phyloP scores from a whole-genome alignment of 2,888 invertebrate species.

The Orchestes rusci region DNA sequence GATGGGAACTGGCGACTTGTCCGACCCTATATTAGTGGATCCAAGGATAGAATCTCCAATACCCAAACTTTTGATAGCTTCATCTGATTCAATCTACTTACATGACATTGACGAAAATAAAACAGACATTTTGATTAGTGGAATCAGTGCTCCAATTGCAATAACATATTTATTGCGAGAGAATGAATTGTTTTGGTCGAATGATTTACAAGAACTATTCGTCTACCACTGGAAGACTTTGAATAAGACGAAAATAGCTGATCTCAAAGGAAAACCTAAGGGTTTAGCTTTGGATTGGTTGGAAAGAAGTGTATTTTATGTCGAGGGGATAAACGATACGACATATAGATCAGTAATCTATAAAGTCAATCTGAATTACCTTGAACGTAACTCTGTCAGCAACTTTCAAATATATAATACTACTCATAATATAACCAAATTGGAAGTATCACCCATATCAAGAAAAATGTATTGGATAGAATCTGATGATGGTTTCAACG shows the following conservation, averaged over 20 bases:
- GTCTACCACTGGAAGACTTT: slow-evolving; percentile 53
- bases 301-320: slow-evolving; percentile 74
- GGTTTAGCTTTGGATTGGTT: slow-evolving; percentile 85
- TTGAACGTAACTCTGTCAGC: slow-evolving; percentile 49
- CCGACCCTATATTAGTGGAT: slow-evolving; percentile 56
- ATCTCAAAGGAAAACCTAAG: slow-evolving; percentile 52
- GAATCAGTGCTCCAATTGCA: slow-evolving; percentile 62
- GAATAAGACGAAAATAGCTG: slow-evolving; percentile 50
- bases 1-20: slow-evolving; percentile 67
- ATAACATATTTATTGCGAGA: slow-evolving; percentile 63
- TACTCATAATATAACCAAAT: slow-evolving; percentile 53
- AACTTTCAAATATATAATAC: slow-evolving; percentile 50
- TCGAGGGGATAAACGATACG: slow-evolving; percentile 47
- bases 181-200: slow-evolving; percentile 74
- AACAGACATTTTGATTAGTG: slow-evolving; percentile 50
- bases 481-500: slow-evolving; percentile 49
- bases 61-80: slow-evolving; percentile 70
- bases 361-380: slow-evolving; percentile 59
- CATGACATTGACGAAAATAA: slow-evolving; percentile 68
- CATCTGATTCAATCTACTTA: slow-evolving; percentile 63
- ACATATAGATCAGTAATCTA: slow-evolving; percentile 52
- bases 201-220: slow-evolving; percentile 65
- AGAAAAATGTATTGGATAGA: slow-evolving; percentile 74
- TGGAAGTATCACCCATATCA: slow-evolving; percentile 70
- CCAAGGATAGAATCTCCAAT: slow-evolving; percentile 69